A percentile compares a stretch with the other conserved stretches of the same genome.
phyloP scores from a whole-genome alignment of 2,888 invertebrate species.

The Congeria kusceri region DNA sequence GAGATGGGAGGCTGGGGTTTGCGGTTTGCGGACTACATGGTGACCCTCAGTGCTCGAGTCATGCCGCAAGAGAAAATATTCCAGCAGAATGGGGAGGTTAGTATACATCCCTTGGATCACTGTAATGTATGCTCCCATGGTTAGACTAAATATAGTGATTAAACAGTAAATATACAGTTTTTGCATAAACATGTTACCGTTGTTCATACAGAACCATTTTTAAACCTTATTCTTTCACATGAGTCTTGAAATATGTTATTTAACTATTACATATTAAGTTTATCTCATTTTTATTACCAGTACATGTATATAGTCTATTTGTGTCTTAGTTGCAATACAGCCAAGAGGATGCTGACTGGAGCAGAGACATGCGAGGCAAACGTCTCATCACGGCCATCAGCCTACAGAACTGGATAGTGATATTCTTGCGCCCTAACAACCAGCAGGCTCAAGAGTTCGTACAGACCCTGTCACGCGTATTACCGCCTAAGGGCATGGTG shows the following conservation, averaged over 20 bases:
- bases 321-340: constrained; percentile 75
- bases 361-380: constrained; percentile 88
- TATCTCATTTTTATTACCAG: background rate
- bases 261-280: no score
- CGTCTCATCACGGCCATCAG: constrained; percentile 70
- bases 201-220: no score
- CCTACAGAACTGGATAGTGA: constrained; percentile 82
- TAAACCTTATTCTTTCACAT: no score
- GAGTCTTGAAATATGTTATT: no score
- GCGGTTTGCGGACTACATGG: constrained; percentile 88
- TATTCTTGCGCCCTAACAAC: constrained; percentile 74
- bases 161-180: no score
- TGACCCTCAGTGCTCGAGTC: constrained; percentile 89
- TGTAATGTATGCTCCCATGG: no score
- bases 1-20: constrained; percentile 90
- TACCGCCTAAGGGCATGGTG: constrained; percentile 84
- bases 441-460: constrained; percentile 79
- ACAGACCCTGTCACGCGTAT: constrained; percentile 80
- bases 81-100: constrained; percentile 59
- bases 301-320: background rate
- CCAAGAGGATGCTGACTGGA: constrained; percentile 92
- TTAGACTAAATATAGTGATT: no score
- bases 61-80: constrained; percentile 89
- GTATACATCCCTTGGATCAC: no score
- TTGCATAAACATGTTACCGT: no score